Evolutionary conservation across 2,888 invertebrate genomes (phyloP).

Genomic region (Eurytoma californica): DNA sequence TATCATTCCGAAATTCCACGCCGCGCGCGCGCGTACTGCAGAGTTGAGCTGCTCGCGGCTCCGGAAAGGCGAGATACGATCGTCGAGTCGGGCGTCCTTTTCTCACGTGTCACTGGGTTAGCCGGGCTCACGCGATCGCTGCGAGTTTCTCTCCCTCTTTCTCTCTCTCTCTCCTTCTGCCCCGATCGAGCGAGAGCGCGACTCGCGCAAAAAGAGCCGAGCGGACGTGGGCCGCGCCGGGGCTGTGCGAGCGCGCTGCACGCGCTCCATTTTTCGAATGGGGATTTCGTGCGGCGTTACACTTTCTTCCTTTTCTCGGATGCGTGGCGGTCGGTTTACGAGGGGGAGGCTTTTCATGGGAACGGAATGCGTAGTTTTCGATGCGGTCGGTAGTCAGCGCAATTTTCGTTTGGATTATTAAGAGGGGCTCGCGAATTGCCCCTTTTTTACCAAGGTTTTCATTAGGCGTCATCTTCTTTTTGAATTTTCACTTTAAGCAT

Average conservation of each 20-base stretch:
- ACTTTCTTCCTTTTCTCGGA: constrained; percentile 5
- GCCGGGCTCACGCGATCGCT: background rate
- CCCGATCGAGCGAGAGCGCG: background rate
- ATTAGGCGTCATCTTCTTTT: background rate
- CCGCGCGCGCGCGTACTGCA: too few relatives aligned
- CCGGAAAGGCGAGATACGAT: too few relatives aligned
- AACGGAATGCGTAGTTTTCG: background rate
- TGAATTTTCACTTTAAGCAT: too few relatives aligned
- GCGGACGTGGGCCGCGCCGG: background rate
- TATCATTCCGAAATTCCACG: too few relatives aligned
- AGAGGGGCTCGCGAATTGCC: too few relatives aligned
- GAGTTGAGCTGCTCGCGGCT: too few relatives aligned
- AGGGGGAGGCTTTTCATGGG: background rate
- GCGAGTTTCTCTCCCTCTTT: constrained; percentile 5
- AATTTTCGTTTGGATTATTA: too few relatives aligned
- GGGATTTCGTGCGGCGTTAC: background rate
- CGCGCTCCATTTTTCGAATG: constrained; percentile 16
- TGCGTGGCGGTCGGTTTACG: background rate
- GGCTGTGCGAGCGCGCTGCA: background rate
- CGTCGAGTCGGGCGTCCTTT: background rate
- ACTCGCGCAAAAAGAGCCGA: constrained; percentile 11
- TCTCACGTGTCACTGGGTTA: constrained; percentile 40
- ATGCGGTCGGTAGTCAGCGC: background rate
- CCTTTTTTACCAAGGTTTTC: background rate
- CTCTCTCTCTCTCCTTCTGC: background rate